Conservation (phyloP, 2,113 vertebrate genomes). For the Ochotona curzoniae region DNA sequence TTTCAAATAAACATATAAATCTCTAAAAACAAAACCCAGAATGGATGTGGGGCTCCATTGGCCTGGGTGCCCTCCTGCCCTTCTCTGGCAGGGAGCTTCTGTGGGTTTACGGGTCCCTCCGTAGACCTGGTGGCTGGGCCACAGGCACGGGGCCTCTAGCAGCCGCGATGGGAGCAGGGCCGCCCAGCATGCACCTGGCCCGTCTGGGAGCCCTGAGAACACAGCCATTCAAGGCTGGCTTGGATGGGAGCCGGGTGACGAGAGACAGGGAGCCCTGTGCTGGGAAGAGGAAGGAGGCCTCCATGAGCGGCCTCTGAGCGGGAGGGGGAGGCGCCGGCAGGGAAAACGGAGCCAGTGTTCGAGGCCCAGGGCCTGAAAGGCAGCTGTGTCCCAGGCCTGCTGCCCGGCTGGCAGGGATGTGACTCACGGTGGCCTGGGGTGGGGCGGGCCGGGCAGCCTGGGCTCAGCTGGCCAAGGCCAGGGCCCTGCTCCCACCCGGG, state of each 20-base stretch:
- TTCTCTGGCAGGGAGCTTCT: background rate
- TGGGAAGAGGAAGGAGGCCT: constrained; percentile 23
- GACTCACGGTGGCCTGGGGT: constrained; percentile 74
- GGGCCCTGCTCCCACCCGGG: background rate
- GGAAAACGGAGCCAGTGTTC: constrained; percentile 85
- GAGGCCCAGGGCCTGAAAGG: constrained; percentile 83
- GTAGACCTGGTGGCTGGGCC: background rate
- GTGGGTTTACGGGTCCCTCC: background rate
- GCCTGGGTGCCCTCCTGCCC: too few species aligned
- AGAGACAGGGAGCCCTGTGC: constrained; percentile 62
- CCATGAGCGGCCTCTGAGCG: background rate
- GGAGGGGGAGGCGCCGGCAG: constrained; percentile 23
- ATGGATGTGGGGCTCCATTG: too few species aligned
- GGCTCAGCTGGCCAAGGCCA: constrained; percentile 46
- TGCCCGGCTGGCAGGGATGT: constrained; percentile 22
- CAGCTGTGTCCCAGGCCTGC: constrained; percentile 80
- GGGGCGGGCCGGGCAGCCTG: constrained; percentile 30
- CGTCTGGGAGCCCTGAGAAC: constrained; percentile 70
- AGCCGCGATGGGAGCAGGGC: background rate
- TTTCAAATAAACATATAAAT: too few species aligned
- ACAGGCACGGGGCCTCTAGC: background rate
- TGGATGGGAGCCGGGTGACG: constrained; percentile 75
- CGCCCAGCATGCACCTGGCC: constrained; percentile 40
- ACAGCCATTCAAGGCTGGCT: constrained; percentile 72
- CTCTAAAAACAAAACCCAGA: background rate